Percentiles rank a stretch among this genome's conserved stretches.
These are phyloP conservation scores for Eutolmus rufibarbis DNA, from an alignment of 2,888 invertebrate genomes.

Conservation along the genomic window DNA sequence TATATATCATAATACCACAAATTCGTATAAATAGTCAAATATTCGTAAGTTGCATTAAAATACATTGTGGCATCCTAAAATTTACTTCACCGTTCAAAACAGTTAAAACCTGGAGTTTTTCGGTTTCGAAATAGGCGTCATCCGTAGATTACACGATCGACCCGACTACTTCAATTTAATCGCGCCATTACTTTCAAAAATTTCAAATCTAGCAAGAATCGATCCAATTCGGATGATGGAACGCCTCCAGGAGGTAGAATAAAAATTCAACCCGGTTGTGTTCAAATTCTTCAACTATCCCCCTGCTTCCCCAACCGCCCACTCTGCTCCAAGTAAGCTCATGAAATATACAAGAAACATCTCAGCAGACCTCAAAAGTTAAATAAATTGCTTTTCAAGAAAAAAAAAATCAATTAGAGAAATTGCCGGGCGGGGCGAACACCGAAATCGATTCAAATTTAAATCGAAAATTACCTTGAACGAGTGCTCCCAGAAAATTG, in stretches of 20 bases:
- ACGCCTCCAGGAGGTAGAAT: neutral
- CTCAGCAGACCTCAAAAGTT: slow-evolving; percentile 14
- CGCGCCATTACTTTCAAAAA: neutral
- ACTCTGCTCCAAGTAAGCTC: neutral
- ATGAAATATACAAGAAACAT: slow-evolving; percentile 19
- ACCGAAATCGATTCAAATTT: slow-evolving; percentile 4
- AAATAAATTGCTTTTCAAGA: slow-evolving; percentile 10
- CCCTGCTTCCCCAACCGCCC: neutral
- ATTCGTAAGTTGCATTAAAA: too few relatives aligned
- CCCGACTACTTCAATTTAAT: neutral
- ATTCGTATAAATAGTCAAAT: too few relatives aligned
- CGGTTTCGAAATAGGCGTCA: neutral
- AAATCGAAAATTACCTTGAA: slow-evolving; percentile 19
- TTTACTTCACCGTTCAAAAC: too few relatives aligned
- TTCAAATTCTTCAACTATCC: neutral
- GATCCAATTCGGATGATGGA: neutral
- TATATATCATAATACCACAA: too few relatives aligned
- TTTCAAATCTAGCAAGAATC: neutral
- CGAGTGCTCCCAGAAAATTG: neutral
- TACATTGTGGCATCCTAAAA: too few relatives aligned
- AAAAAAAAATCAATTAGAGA: slow-evolving; percentile 30
- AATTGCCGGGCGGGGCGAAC: neutral
- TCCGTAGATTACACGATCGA: neutral
- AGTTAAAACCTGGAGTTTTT: neutral
- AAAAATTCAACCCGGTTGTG: neutral